A percentile compares a stretch with the other conserved stretches of the same genome.
Conservation (phyloP, 2,113 vertebrate genomes). For the Thermophis baileyi region DNA sequence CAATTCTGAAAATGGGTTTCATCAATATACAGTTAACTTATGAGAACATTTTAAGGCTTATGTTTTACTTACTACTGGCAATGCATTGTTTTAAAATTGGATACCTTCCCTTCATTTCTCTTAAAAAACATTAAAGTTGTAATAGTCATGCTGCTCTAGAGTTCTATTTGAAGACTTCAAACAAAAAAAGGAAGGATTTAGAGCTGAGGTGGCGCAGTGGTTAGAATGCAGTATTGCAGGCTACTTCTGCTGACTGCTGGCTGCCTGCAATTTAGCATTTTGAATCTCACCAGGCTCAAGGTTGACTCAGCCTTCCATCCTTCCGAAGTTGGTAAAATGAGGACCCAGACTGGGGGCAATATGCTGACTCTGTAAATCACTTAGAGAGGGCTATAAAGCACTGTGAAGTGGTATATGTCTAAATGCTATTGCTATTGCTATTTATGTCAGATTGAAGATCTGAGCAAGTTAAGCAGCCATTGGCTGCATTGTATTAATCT, state of each 20-base stretch:
- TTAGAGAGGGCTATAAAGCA: too few relatives aligned
- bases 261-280: too few relatives aligned
- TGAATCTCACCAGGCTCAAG: too few relatives aligned
- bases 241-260: too few relatives aligned
- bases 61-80: background rate
- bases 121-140: background rate
- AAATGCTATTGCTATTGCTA: too few relatives aligned
- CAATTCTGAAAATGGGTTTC: background rate
- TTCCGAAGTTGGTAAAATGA: too few relatives aligned
- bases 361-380: too few relatives aligned
- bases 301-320: too few relatives aligned
- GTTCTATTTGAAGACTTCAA: background rate
- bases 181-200: background rate
- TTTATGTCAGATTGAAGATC: background rate
- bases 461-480: background rate
- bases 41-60: background rate
- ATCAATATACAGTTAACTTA: background rate
- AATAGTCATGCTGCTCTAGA: background rate
- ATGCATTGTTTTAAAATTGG: background rate
- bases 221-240: too few relatives aligned
- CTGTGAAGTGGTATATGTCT: too few relatives aligned
- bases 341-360: too few relatives aligned
- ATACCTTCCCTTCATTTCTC: background rate
- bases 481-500: constrained; percentile 9
- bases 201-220: too few relatives aligned